Evolutionary conservation across 1,140 invertebrate genomes (phyloP).

Genomic region (Monochamus saltuarius): DNA sequence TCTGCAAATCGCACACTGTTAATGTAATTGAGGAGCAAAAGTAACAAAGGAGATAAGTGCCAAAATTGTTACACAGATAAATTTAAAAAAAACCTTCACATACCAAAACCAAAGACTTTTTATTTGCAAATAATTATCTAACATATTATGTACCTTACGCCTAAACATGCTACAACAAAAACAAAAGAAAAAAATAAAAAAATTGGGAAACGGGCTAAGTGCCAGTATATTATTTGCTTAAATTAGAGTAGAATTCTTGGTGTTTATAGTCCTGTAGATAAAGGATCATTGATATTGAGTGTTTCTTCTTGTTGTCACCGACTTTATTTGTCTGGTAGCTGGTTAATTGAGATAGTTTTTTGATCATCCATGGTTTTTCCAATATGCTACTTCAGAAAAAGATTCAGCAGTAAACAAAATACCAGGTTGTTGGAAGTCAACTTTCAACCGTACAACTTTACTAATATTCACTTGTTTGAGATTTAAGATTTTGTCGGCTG

Average conservation of each 20-base stretch:
- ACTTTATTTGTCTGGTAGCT: slow-evolving; percentile 23
- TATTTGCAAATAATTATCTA: slow-evolving; percentile 1
- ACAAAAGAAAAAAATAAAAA: slow-evolving; percentile 1
- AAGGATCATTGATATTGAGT: slow-evolving; percentile 16
- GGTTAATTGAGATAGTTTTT: slow-evolving; percentile 15
- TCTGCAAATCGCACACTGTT: no score
- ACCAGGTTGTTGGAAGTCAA: slow-evolving; percentile 19
- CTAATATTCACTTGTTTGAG: slow-evolving; percentile 24
- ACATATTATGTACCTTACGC: not conserved
- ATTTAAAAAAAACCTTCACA: slow-evolving; percentile 6
- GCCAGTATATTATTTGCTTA: slow-evolving; percentile 11
- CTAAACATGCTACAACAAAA: slow-evolving; percentile 9
- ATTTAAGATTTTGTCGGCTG: slow-evolving; percentile 22
- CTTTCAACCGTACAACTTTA: slow-evolving; percentile 20
- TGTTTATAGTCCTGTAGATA: slow-evolving; percentile 6
- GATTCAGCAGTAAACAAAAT: slow-evolving; percentile 14
- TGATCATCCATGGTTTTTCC: slow-evolving; percentile 17
- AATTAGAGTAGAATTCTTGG: slow-evolving; percentile 5
- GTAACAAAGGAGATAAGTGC: slow-evolving; percentile 16
- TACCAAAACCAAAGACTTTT: not conserved
- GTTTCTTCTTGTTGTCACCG: slow-evolving; percentile 15
- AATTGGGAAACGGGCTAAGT: slow-evolving; percentile 8
- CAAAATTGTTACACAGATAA: slow-evolving; percentile 5
- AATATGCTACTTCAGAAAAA: not conserved
- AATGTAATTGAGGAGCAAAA: slow-evolving; percentile 12